phyloP scores from a whole-genome alignment of 1,140 invertebrate genomes.

The Drosophila ohnishii region DNA sequence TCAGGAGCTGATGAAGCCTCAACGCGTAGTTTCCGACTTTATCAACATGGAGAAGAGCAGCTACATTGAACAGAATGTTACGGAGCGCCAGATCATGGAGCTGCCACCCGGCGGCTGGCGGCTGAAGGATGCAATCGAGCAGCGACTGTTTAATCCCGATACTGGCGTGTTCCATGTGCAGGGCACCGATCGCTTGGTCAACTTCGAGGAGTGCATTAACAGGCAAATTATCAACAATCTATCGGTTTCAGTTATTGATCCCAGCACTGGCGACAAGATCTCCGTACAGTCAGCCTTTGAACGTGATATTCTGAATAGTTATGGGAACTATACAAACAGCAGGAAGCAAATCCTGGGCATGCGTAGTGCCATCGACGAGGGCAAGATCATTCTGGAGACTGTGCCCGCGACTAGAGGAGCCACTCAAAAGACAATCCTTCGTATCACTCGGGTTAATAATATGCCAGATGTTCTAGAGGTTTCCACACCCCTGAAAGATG shows the following conservation, averaged over 20 bases:
- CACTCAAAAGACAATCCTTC: slow-evolving; percentile 70
- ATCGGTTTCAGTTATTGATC: slow-evolving; percentile 91
- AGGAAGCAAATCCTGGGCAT: slow-evolving; percentile 86
- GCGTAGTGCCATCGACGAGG: slow-evolving; percentile 90
- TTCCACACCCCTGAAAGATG: slow-evolving; percentile 84
- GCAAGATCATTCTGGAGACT: slow-evolving; percentile 86
- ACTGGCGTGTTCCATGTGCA: slow-evolving; percentile 94
- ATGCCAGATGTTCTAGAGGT: slow-evolving; percentile 88
- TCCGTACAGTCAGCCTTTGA: slow-evolving; percentile 90
- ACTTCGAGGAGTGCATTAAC: slow-evolving; percentile 94
- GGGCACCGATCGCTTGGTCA: slow-evolving; percentile 91
- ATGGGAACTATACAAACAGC: slow-evolving; percentile 88
- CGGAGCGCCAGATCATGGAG: slow-evolving; percentile 85
- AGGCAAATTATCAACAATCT: slow-evolving; percentile 92
- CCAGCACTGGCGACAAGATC: slow-evolving; percentile 87
- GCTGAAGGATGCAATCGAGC: slow-evolving; percentile 89
- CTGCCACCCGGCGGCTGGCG: slow-evolving; percentile 92
- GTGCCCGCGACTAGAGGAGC: slow-evolving; percentile 80
- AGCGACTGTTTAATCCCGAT: slow-evolving; percentile 90
- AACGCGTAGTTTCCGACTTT: slow-evolving; percentile 83
- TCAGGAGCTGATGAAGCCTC: slow-evolving; percentile 79
- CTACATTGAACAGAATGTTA: slow-evolving; percentile 71
- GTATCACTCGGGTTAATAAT: slow-evolving; percentile 70
- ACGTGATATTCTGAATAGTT: slow-evolving; percentile 90
- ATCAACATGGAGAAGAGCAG: slow-evolving; percentile 82